These are phyloP conservation scores for Drosophila greeni DNA, from an alignment of 2,888 invertebrate species.

Conservation along the genomic window DNA sequence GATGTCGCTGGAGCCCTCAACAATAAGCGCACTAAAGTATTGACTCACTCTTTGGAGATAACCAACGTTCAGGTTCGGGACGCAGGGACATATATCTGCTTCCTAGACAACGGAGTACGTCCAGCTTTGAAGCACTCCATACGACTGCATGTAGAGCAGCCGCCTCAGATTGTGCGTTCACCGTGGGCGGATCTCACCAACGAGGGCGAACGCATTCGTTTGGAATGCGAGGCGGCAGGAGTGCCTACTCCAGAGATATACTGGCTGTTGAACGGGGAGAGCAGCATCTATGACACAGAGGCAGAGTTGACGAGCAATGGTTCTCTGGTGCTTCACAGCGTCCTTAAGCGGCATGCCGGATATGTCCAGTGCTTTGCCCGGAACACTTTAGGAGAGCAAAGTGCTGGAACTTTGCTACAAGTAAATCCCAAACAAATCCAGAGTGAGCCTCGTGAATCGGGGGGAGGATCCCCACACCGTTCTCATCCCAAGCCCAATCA, in stretches of 20 bases:
- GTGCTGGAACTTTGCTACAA: conserved; percentile 81
- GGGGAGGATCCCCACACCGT: conserved; percentile 5
- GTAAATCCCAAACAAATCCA: conserved; percentile 88
- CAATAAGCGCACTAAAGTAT: conserved; percentile 78
- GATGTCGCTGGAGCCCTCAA: conserved; percentile 78
- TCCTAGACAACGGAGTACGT: conserved; percentile 82
- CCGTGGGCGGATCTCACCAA: conserved; percentile 77
- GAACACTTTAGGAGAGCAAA: conserved; percentile 85
- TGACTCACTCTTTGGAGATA: conserved; percentile 81
- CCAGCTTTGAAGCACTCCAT: conserved; percentile 80
- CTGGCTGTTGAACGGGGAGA: conserved; percentile 91
- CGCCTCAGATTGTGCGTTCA: conserved; percentile 77
- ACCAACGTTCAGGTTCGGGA: conserved; percentile 81
- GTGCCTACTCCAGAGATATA: conserved; percentile 85
- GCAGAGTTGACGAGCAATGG: conserved; percentile 79
- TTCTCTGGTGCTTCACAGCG: conserved; percentile 81
- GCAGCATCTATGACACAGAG: conserved; percentile 81
- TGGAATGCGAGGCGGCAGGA: conserved; percentile 83
- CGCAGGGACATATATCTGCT: conserved; percentile 88
- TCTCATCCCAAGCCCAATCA: conserved; percentile 32
- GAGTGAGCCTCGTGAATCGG: conserved; percentile 74
- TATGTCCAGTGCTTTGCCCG: conserved; percentile 92
- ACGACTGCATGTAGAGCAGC: conserved; percentile 79
- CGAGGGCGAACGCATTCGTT: conserved; percentile 79
- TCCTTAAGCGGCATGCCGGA: conserved; percentile 91